Evolutionary conservation across 1,140 invertebrate genomes (phyloP).

Genomic region (Oscheius sp.): DNA sequence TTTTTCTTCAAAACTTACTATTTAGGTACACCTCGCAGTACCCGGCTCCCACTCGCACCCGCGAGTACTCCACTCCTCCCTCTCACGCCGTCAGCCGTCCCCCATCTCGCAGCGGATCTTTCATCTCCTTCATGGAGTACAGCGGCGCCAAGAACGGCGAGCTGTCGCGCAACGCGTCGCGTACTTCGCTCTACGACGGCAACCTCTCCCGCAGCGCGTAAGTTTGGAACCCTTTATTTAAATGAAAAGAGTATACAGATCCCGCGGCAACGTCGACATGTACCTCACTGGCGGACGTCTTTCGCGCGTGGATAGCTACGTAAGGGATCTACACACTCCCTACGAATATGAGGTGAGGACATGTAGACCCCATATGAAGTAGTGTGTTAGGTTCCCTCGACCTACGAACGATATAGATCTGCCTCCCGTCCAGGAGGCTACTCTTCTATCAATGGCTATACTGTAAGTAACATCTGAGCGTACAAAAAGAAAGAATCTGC

Average conservation of each 20-base stretch:
- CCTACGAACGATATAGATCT: slow-evolving; percentile 55
- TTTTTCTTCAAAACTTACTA: neutral
- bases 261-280: slow-evolving; percentile 55
- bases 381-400: slow-evolving; percentile 33
- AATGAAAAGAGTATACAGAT: slow-evolving; percentile 43
- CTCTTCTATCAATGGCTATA: slow-evolving; percentile 51
- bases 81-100: slow-evolving; percentile 49
- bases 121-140: slow-evolving; percentile 60
- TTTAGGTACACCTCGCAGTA: slow-evolving; percentile 50
- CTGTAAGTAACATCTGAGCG: slow-evolving; percentile 50
- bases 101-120: slow-evolving; percentile 51
- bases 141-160: slow-evolving; percentile 56
- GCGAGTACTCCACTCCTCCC: slow-evolving; percentile 58
- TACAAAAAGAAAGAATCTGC: too few species aligned
- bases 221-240: neutral
- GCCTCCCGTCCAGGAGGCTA: slow-evolving; percentile 51
- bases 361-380: too few species aligned
- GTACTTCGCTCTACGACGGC: slow-evolving; percentile 54
- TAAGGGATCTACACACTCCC: slow-evolving; percentile 50
- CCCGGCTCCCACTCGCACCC: slow-evolving; percentile 54
- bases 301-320: slow-evolving; percentile 59
- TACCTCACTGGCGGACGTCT: slow-evolving; percentile 54
- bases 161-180: slow-evolving; percentile 48
- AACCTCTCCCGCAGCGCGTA: slow-evolving; percentile 55
- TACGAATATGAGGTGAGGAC: slow-evolving; percentile 59